These are phyloP conservation scores for Ailurus styani DNA, from an alignment of 2,113 vertebrate species.

Conservation along the genomic window DNA sequence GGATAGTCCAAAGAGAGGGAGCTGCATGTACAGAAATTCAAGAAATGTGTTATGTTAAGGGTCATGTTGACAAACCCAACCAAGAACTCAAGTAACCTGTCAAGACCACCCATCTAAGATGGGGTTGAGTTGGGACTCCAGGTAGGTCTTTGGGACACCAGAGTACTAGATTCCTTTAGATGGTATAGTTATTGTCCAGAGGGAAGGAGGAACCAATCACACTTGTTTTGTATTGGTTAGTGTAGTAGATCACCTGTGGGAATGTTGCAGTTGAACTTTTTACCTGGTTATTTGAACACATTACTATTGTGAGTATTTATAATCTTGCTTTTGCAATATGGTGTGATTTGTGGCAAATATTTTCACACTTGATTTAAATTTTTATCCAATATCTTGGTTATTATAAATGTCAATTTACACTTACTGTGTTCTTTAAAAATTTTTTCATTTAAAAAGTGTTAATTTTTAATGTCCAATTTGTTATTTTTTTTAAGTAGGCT, in stretches of 20 bases:
- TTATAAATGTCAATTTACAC: background rate
- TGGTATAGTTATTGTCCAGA: background rate
- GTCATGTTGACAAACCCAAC: background rate
- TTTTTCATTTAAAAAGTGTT: background rate
- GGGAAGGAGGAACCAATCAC: background rate
- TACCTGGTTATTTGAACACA: background rate
- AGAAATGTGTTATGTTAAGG: background rate
- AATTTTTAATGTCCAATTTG: background rate
- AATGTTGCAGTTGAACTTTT: background rate
- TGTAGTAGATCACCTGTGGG: background rate
- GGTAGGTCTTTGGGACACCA: background rate
- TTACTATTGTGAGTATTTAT: background rate
- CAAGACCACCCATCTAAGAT: background rate
- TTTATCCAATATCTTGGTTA: background rate
- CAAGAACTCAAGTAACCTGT: background rate
- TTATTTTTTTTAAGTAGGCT: background rate
- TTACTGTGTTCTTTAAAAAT: background rate
- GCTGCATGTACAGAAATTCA: background rate
- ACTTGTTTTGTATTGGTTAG: background rate
- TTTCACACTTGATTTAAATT: background rate
- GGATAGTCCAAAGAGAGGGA: background rate
- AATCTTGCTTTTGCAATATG: background rate
- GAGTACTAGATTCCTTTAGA: background rate
- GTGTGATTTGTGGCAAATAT: background rate
- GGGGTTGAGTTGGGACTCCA: background rate